A percentile compares a stretch with the other conserved stretches of the same genome.
Conservation (phyloP, 2,888 invertebrate genomes). For the Orchestes rusci region DNA sequence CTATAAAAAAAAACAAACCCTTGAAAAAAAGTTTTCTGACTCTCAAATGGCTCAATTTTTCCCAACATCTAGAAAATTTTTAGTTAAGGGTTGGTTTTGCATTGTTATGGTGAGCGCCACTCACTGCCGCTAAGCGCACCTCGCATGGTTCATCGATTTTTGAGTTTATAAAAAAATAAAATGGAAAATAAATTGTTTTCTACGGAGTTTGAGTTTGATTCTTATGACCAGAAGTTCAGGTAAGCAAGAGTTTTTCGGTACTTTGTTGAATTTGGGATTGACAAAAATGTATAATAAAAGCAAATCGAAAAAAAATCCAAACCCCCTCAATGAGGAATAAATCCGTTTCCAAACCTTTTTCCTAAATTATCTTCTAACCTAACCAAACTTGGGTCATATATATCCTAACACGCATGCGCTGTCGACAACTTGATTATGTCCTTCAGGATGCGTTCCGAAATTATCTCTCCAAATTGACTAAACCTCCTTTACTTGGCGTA, state of each 20-base stretch:
- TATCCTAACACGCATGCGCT: no score
- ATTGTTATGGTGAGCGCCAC: conserved; percentile 19
- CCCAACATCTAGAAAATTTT: conserved; percentile 23
- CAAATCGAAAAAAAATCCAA: no score
- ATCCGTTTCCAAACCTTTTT: no score
- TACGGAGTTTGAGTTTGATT: conserved; percentile 32
- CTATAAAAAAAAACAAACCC: conserved; percentile 9
- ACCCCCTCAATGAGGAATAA: no score
- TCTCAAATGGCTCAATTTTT: conserved; percentile 37
- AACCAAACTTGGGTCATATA: no score
- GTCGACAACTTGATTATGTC: no score
- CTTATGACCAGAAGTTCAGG: not conserved
- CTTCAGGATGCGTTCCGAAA: no score
- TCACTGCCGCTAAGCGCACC: conserved; percentile 30
- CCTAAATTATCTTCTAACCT: no score
- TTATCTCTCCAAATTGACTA: no score
- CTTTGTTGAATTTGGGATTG: not conserved
- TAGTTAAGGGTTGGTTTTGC: conserved; percentile 21
- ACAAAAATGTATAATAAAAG: no score
- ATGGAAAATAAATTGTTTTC: conserved; percentile 38
- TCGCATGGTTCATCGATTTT: conserved; percentile 26
- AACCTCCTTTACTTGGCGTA: no score
- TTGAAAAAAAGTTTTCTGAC: conserved; percentile 21
- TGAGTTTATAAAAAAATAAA: conserved; percentile 25
- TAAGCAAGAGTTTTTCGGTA: not conserved